Base-by-base conservation (phyloP, 2,888 invertebrate species). In the Macrophya annulata region DNA sequence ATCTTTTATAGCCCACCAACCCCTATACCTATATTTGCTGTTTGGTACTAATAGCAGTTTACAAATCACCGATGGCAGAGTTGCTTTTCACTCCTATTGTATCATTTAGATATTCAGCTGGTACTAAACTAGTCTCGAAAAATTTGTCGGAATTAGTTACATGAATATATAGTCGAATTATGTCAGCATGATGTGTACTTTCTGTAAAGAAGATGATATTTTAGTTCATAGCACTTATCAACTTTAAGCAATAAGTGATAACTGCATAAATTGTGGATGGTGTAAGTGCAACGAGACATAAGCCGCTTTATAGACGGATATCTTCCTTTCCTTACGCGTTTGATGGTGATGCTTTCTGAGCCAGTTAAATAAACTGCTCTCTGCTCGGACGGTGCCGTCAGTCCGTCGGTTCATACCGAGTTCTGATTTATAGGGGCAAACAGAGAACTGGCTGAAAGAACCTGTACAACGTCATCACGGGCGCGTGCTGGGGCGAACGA, bases 401-500 rank as follows among this genome's bases (percentile, higher is more conserved):
- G n/a, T 81, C 81, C 37, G 83, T 17, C 45, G 68, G 68, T 83
- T 51, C 48, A 51, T 68, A 83, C 83, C 55, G 37, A 62, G 68
- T 83, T 83, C 68, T 83, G 51, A 83, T 83, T 83, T 83, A 83
- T 83, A 83, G 83, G 83, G 25, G 83, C 68, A 83, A 83, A 83
- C 83, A 83, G 83, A 83, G 71, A 48, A 83, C 45, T 43, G 83
- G 45, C 83, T 83, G 83, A 83, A 83, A 71, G 83, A 83, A 68
- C 83, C 83, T 83, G 83, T 83, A 83, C 71, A 83, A 71, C 83
- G 83, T 83, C 83, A 83, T 83, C 83, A 83, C 48, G 68, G 83
- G 31, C 71, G 83, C 83, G 71, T 83, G 83, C 68, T 83, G 71
- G 43, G 83, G 48, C 83, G 71, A 68, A 31, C 45, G 68, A 68